Percentiles rank a stretch among this genome's conserved stretches.
Evolutionary conservation across 2,797 vertebrate species (phyloP).

Genomic region (Holocentrus rufus): DNA sequence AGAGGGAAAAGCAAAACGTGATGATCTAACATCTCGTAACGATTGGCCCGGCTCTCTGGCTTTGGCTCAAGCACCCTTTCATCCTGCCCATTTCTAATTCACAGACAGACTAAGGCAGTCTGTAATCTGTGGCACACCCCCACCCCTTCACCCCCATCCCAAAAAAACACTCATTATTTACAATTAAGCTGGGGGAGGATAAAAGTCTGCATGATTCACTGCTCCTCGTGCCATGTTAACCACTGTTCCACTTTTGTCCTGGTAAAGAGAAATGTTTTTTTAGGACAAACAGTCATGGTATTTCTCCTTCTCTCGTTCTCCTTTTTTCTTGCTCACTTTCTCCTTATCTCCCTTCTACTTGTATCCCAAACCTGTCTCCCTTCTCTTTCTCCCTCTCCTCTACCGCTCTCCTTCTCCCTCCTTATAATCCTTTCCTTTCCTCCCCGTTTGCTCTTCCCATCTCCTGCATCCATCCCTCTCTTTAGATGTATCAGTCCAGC

Average conservation of each 20-base stretch:
- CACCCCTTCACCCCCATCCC: slow-evolving; percentile 43
- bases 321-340: not conserved
- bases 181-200: slow-evolving; percentile 69
- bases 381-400: not conserved
- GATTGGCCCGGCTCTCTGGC: slow-evolving; percentile 51
- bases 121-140: slow-evolving; percentile 65
- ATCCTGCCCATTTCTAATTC: slow-evolving; percentile 72
- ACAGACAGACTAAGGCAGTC: slow-evolving; percentile 70
- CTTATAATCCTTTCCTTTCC: not conserved
- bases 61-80: slow-evolving; percentile 54
- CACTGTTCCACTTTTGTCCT: slow-evolving; percentile 54
- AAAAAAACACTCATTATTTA: slow-evolving; percentile 73
- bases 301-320: slow-evolving; percentile 1
- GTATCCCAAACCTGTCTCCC: no score
- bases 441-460: not conserved
- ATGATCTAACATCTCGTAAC: slow-evolving; percentile 36
- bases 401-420: not conserved
- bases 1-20: slow-evolving; percentile 18
- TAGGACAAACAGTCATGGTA: slow-evolving; percentile 24
- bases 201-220: slow-evolving; percentile 46
- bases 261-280: slow-evolving; percentile 32
- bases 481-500: slow-evolving; percentile 94
- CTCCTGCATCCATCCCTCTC: not conserved
- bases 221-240: slow-evolving; percentile 44
- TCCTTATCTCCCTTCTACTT: not conserved